Evolutionary conservation across 2,797 vertebrate genomes (phyloP).

Genomic region (Phaenicophaeus curvirostris): DNA sequence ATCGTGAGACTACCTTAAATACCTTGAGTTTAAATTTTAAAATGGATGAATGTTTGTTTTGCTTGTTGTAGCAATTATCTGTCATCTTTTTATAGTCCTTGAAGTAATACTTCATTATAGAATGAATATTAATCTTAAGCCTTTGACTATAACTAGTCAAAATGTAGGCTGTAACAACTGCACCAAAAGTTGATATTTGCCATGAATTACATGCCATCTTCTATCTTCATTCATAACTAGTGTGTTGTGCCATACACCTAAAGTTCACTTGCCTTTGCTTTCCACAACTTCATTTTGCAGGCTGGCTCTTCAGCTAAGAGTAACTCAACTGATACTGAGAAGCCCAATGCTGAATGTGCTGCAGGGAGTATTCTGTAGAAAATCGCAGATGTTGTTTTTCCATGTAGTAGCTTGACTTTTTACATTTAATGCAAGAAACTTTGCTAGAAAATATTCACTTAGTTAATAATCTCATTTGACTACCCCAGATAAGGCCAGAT

Average conservation of each 20-base stretch:
- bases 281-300: neutral
- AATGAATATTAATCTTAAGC: neutral
- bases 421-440: neutral
- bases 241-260: neutral
- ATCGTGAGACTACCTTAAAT: neutral
- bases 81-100: neutral
- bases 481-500: neutral
- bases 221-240: neutral
- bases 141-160: neutral
- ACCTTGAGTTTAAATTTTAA: neutral
- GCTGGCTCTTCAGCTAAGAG: neutral
- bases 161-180: neutral
- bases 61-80: neutral
- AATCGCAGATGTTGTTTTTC: neutral
- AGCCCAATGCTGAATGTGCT: neutral
- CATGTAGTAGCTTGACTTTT: neutral
- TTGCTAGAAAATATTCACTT: neutral
- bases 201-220: neutral
- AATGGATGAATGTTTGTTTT: neutral
- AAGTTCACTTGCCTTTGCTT: neutral
- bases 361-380: neutral
- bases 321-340: neutral
- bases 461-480: neutral
- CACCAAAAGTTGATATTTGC: neutral
- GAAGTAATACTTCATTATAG: neutral